Conservation (phyloP, 2,888 invertebrate genomes). For the Germaria angustata region DNA sequence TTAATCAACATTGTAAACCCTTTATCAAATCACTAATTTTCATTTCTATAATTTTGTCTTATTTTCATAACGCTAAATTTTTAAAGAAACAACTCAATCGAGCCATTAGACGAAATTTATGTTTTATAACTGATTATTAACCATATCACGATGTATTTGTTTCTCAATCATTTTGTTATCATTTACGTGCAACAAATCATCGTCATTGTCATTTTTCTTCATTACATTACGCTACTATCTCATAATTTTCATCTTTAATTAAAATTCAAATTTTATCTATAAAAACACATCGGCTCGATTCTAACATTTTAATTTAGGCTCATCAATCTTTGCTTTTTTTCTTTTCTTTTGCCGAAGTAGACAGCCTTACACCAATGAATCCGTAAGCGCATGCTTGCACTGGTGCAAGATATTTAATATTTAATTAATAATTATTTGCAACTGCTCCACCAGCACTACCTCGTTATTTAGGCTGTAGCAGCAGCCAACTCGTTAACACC, state of each 20-base stretch:
- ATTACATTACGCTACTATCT: slow-evolving; percentile 42
- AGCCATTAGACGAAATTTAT: neutral
- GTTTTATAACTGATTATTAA: neutral
- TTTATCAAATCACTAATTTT: neutral
- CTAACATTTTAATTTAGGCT: slow-evolving; percentile 60
- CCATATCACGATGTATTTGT: neutral
- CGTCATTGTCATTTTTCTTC: slow-evolving; percentile 40
- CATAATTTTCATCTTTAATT: slow-evolving; percentile 64
- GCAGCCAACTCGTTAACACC: slow-evolving; percentile 51
- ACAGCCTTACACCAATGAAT: neutral
- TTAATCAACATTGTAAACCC: neutral
- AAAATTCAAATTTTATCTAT: slow-evolving; percentile 56
- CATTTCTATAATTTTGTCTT: neutral
- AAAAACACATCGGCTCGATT: slow-evolving; percentile 42
- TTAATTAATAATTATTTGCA: slow-evolving; percentile 67
- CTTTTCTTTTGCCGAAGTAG: neutral
- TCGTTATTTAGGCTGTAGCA: slow-evolving; percentile 23
- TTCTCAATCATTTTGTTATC: slow-evolving; percentile 42
- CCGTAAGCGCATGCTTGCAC: slow-evolving; percentile 30
- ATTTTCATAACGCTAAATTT: neutral
- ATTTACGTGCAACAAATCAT: slow-evolving; percentile 38
- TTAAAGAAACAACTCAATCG: neutral
- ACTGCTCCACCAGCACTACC: slow-evolving; percentile 33
- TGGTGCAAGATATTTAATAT: slow-evolving; percentile 55
- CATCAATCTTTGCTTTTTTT: slow-evolving; percentile 56